A percentile compares a stretch with the other conserved stretches of the same genome.
Evolutionary conservation across 2,888 invertebrate genomes (phyloP).

Genomic region (Spialia ferax): DNA sequence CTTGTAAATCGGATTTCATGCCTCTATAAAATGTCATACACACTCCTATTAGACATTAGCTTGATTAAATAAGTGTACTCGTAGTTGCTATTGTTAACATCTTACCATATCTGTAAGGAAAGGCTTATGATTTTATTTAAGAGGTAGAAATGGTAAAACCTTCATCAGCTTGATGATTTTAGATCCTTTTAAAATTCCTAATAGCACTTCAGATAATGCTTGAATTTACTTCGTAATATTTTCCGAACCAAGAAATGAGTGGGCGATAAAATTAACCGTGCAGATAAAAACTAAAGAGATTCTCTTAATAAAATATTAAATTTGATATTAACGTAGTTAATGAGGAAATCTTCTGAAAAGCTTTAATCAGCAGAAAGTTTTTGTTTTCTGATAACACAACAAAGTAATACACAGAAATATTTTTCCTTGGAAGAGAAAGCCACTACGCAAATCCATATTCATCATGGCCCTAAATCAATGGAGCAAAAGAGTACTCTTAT

Average conservation of each 20-base stretch:
- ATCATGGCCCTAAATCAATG: slow-evolving; percentile 41
- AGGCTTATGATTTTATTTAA: too few species aligned
- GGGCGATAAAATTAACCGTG: too few species aligned
- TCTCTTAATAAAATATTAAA: too few species aligned
- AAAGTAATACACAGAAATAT: slow-evolving; percentile 5
- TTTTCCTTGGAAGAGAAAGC: slow-evolving; percentile 13
- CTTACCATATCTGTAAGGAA: neutral
- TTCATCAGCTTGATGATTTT: too few species aligned
- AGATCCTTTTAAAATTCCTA: too few species aligned
- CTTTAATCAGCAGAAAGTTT: neutral
- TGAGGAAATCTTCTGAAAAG: neutral
- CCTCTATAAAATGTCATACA: neutral
- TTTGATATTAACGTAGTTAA: too few species aligned
- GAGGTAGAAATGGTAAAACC: too few species aligned
- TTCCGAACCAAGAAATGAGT: too few species aligned
- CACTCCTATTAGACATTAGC: neutral
- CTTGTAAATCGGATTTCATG: slow-evolving; percentile 12
- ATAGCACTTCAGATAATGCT: too few species aligned
- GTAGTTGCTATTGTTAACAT: neutral
- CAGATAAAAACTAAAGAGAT: too few species aligned
- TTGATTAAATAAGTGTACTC: neutral
- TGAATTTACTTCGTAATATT: too few species aligned
- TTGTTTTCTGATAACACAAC: neutral
- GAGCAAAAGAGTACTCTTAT: slow-evolving; percentile 41
- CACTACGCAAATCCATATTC: slow-evolving; percentile 36